These are phyloP conservation scores for Enteromius paludinosus DNA, from an alignment of 2,797 vertebrate genomes.

Conservation along the genomic window DNA sequence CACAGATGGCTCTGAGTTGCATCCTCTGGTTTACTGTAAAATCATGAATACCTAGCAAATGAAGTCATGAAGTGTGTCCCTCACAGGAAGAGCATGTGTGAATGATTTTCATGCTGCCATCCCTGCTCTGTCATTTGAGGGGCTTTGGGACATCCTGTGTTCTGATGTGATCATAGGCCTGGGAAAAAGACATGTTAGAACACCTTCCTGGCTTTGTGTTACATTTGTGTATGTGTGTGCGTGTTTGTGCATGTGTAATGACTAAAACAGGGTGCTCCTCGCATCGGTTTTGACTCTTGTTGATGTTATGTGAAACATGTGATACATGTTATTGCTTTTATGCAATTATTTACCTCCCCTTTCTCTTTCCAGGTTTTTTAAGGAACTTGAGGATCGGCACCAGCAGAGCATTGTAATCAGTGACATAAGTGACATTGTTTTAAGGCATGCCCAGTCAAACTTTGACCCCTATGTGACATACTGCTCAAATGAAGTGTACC, in stretches of 20 bases:
- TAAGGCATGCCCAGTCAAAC: slow-evolving; percentile 84
- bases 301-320: slow-evolving; percentile 7
- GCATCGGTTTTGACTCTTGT: neutral
- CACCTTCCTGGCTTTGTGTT: slow-evolving; percentile 44
- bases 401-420: slow-evolving; percentile 89
- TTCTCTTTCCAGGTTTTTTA: slow-evolving; percentile 85
- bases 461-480: slow-evolving; percentile 97
- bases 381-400: slow-evolving; percentile 90
- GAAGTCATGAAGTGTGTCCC: slow-evolving; percentile 28
- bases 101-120: slow-evolving; percentile 19
- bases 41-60: slow-evolving; percentile 5
- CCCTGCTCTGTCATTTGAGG: slow-evolving; percentile 28
- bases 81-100: slow-evolving; percentile 30
- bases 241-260: slow-evolving; percentile 10
- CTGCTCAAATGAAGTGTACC: slow-evolving; percentile 98
- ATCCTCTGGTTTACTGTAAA: slow-evolving; percentile 32
- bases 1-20: slow-evolving; percentile 40
- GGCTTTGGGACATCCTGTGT: slow-evolving; percentile 39
- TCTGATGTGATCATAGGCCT: slow-evolving; percentile 25
- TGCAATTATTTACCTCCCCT: neutral
- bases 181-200: slow-evolving; percentile 40
- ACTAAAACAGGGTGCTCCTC: slow-evolving; percentile 10
- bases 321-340: neutral
- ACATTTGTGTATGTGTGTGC: neutral
- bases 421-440: slow-evolving; percentile 93